These are phyloP conservation scores for Aricia agestis DNA, from an alignment of 1,140 invertebrate genomes.

Conservation along the genomic window DNA sequence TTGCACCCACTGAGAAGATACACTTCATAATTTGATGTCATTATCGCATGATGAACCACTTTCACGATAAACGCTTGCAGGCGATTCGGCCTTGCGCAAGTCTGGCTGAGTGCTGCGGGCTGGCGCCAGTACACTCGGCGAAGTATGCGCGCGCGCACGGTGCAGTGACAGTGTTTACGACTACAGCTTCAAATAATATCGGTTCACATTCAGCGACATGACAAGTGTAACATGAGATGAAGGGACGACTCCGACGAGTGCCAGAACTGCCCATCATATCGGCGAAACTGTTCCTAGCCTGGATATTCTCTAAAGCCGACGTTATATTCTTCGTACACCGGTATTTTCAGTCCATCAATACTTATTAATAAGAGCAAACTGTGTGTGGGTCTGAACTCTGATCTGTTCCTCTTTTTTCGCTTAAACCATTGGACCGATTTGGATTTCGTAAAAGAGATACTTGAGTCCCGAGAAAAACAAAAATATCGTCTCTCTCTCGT, in stretches of 20 bases:
- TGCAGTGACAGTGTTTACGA: not conserved
- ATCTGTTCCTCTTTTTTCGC: too few species aligned
- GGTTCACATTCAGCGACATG: too few species aligned
- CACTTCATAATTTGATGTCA: not conserved
- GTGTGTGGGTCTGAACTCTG: too few species aligned
- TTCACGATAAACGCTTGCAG: slow-evolving; percentile 44
- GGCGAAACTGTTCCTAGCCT: slow-evolving; percentile 52
- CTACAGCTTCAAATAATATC: too few species aligned
- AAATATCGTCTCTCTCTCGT: too few species aligned
- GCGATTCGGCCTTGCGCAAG: slow-evolving; percentile 20
- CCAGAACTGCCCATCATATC: slow-evolving; percentile 49
- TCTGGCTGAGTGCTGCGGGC: not conserved
- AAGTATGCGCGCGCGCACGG: not conserved
- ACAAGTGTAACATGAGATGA: slow-evolving; percentile 54
- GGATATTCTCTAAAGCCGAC: slow-evolving; percentile 63
- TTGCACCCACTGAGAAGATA: not conserved
- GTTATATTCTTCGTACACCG: slow-evolving; percentile 60
- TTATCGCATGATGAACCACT: slow-evolving; percentile 29
- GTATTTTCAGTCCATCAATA: slow-evolving; percentile 35
- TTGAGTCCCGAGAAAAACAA: too few species aligned
- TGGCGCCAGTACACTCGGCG: slow-evolving; percentile 3
- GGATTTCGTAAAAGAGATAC: too few species aligned
- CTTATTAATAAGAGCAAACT: too few species aligned
- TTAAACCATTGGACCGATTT: too few species aligned
- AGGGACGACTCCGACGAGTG: slow-evolving; percentile 38